Conservation (phyloP, 2,113 vertebrate species). For the Plectropomus leopardus region DNA sequence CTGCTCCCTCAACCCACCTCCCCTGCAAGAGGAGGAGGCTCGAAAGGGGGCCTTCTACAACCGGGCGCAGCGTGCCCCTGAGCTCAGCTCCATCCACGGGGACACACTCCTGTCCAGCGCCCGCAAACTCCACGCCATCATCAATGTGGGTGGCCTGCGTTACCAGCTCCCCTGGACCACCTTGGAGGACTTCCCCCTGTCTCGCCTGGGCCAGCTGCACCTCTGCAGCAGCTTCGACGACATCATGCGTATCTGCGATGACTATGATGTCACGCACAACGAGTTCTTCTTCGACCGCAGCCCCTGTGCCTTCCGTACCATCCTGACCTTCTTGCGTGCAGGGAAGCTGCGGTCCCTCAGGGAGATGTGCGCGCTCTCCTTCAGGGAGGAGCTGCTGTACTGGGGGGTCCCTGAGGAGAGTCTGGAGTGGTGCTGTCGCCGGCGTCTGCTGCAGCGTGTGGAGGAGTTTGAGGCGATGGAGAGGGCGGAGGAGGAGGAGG, state of each 20-base stretch:
- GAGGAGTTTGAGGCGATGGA: slow-evolving; percentile 95
- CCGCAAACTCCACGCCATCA: slow-evolving; percentile 91
- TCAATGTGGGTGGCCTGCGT: slow-evolving; percentile 96
- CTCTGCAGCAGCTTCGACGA: slow-evolving; percentile 96
- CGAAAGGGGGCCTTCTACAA: slow-evolving; percentile 95
- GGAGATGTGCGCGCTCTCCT: slow-evolving; percentile 96
- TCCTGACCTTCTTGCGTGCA: slow-evolving; percentile 94
- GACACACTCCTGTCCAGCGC: slow-evolving; percentile 79
- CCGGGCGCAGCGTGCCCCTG: slow-evolving; percentile 87
- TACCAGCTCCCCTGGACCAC: slow-evolving; percentile 98
- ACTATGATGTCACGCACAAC: slow-evolving; percentile 94
- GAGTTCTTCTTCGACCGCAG: slow-evolving; percentile 99
- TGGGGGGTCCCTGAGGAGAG: slow-evolving; percentile 96
- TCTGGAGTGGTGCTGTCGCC: slow-evolving; percentile 95
- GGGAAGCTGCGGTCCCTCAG: slow-evolving; percentile 94
- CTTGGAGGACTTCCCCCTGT: slow-evolving; percentile 95
- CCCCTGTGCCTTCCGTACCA: slow-evolving; percentile 94
- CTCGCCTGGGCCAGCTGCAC: slow-evolving; percentile 92
- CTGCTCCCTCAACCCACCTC: slow-evolving; percentile 87
- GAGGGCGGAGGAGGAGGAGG: slow-evolving; percentile 89
- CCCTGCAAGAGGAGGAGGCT: slow-evolving; percentile 88
- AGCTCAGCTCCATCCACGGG: slow-evolving; percentile 69
- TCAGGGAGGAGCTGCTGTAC: slow-evolving; percentile 97
- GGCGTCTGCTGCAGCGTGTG: slow-evolving; percentile 93
- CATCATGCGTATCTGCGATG: slow-evolving; percentile 95